Conservation (phyloP, 2,113 vertebrate species). For the Mola mola region DNA sequence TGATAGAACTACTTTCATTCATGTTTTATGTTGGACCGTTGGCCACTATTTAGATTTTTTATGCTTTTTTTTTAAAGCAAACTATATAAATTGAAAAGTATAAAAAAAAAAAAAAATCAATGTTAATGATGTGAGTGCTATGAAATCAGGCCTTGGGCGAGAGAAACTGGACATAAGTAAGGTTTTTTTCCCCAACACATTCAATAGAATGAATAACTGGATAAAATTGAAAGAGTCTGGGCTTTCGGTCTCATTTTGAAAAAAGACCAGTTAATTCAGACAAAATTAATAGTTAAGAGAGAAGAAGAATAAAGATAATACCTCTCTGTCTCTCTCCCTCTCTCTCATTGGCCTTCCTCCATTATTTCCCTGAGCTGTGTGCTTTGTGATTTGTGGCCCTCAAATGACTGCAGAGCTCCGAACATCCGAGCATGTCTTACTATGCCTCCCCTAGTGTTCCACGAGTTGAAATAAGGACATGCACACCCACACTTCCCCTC, state of each 20-base stretch:
- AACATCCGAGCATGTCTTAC: conserved; percentile 42
- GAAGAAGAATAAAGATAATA: conserved; percentile 1
- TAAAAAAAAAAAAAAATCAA: too few relatives aligned
- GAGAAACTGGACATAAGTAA: not conserved
- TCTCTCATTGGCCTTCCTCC: not conserved
- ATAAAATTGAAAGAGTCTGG: conserved; percentile 4
- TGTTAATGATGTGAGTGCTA: not conserved
- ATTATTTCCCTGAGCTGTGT: not conserved
- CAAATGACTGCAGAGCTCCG: conserved; percentile 7
- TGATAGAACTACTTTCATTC: too few relatives aligned
- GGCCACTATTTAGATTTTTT: too few relatives aligned
- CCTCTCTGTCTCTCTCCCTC: not conserved
- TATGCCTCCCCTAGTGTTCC: conserved; percentile 24
- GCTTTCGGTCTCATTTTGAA: conserved; percentile 27
- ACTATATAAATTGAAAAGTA: too few relatives aligned
- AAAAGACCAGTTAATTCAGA: conserved; percentile 26
- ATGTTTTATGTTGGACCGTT: too few relatives aligned
- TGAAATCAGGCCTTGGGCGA: not conserved
- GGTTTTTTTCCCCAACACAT: not conserved
- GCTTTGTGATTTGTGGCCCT: conserved; percentile 1
- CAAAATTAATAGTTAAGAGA: conserved; percentile 14
- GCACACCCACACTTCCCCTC: not conserved
- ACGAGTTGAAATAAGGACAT: conserved; percentile 55
- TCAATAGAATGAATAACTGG: conserved; percentile 5
- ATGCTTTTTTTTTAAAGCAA: too few relatives aligned